Conservation (phyloP, 2,113 vertebrate genomes). For the Pholis gunnellus region DNA sequence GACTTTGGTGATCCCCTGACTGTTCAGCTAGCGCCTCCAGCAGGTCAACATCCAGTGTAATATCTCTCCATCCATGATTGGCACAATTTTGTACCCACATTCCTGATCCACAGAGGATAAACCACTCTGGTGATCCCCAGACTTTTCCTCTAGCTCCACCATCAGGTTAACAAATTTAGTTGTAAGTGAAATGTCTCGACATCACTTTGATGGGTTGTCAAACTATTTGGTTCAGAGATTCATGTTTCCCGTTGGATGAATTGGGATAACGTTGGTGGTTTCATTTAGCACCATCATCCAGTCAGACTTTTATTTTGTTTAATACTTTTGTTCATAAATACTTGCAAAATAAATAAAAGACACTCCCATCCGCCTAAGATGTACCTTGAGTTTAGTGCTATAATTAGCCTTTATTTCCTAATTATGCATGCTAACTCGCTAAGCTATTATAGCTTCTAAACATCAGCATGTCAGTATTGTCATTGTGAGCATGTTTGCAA, state of each 20-base stretch:
- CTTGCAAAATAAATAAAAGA: neutral
- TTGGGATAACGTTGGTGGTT: neutral
- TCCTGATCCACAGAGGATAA: neutral
- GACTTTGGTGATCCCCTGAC: neutral
- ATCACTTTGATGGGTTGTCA: too few species aligned
- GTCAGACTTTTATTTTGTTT: neutral
- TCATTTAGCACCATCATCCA: neutral
- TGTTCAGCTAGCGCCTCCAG: neutral
- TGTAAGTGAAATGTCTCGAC: neutral
- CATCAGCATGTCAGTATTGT: too few species aligned
- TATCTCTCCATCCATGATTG: too few species aligned
- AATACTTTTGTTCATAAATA: neutral
- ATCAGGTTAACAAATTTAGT: neutral
- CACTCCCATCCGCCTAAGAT: neutral
- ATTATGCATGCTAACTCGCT: neutral
- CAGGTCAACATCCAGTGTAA: too few species aligned
- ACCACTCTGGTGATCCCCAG: too few species aligned
- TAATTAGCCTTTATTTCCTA: neutral
- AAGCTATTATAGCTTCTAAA: neutral
- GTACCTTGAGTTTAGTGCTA: neutral
- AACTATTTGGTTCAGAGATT: too few species aligned
- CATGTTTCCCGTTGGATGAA: too few species aligned
- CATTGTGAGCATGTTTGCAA: too few species aligned
- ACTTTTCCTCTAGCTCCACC: neutral
- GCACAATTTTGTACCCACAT: neutral